Evolutionary conservation across 37 sponge, comb jelly and placozoan genomes (phyloP), one percentile per base, ranked within the genome.

Genomic region (Amphimedon queenslandica): DNA sequence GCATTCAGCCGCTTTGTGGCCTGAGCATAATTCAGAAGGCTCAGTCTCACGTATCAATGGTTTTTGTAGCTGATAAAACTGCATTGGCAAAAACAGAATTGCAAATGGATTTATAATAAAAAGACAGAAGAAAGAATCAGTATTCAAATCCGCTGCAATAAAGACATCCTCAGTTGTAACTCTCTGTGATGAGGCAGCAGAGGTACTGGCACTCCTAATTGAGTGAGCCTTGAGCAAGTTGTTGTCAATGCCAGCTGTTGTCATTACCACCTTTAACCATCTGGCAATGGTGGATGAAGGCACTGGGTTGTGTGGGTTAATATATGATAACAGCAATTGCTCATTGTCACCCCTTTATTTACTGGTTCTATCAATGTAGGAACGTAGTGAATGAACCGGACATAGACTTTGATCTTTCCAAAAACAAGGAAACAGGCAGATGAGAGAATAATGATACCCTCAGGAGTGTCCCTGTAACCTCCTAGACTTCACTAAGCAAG

Each of bases 191-290:
- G 70, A 55, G 21, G 78, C 78, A 16, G 70, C 71, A 34, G 80
- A 71, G 30, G 72, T 20, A 5, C 64, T 60, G 29, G 71, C 80
- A 23, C 31, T 32, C 23, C 71, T 70, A 3, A 42, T 37, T 5
- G 80, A 79, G 64, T 79, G 80, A 3, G 72, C 80, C 42, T 79
- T 79, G 47, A 79, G 70, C 2, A 71, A 58, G 28, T 37, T 60
- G n/a, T 64, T 79, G 34, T 79, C 72, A 11, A 79, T 71, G 2
- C 71, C 80, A 61, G 80, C 63, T 34, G 23, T 24, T 2, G 20
- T 16, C 3, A 79, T 70, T 64, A 37, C 42, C 8, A 24, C 3
- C 34, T 71, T 71, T 31, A 79, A 64, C 80, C 80, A 79, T 34
- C 71, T 40, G 11, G 71, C 80, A 13, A 79, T 36, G 20, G 80